Percentiles rank a stretch among this genome's conserved stretches.
Conservation (phyloP, 2,888 invertebrate species). For the Sminthurides aquaticus region DNA sequence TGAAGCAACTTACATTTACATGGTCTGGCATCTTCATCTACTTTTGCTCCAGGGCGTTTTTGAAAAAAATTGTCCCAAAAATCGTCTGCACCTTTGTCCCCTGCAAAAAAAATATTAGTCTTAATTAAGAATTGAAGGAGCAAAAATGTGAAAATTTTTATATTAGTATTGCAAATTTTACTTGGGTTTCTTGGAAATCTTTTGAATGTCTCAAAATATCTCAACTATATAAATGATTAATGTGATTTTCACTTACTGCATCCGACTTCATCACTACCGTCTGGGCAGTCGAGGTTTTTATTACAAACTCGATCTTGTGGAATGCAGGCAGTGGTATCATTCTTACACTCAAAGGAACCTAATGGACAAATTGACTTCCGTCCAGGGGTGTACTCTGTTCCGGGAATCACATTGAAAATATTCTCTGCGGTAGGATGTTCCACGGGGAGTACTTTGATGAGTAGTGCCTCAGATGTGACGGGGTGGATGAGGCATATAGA, state of each 20-base stretch:
- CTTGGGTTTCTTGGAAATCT: no score
- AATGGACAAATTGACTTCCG: constrained; percentile 28
- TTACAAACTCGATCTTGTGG: constrained; percentile 39
- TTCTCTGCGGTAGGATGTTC: no score
- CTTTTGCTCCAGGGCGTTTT: constrained; percentile 40
- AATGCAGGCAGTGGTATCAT: constrained; percentile 33
- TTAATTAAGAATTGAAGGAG: no score
- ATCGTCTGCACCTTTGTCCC: constrained; percentile 37
- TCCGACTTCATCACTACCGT: constrained; percentile 32
- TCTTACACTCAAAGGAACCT: constrained; percentile 35
- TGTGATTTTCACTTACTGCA: constrained; percentile 30
- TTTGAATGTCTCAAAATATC: no score
- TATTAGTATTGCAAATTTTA: no score
- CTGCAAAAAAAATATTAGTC: constrained; percentile 19
- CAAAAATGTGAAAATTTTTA: no score
- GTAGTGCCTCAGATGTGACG: no score
- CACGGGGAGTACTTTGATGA: no score
- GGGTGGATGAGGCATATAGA: no score
- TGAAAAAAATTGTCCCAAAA: constrained; percentile 41
- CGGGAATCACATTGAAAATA: no score
- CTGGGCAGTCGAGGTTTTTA: constrained; percentile 34
- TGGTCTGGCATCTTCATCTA: constrained; percentile 30
- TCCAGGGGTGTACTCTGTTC: no score
- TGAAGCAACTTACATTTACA: constrained; percentile 41
- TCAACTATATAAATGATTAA: no score